phyloP scores from a whole-genome alignment of 1,140 invertebrate species.

The Eurosta solidaginis region DNA sequence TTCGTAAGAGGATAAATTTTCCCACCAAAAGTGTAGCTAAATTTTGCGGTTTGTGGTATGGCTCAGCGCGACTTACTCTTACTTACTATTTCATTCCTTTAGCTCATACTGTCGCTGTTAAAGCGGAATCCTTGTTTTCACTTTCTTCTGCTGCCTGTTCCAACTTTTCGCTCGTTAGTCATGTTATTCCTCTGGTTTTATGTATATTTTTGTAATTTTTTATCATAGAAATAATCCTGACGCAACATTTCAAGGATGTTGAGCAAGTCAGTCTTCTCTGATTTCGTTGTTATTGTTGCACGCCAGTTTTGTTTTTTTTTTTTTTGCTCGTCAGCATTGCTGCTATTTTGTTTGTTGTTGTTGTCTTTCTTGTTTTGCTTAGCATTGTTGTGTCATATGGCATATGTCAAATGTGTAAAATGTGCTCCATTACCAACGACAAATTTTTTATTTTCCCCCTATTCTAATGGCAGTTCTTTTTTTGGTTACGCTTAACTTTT shows the following conservation, averaged over 20 bases:
- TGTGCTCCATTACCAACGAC: not conserved
- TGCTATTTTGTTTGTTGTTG: not conserved
- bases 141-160: too few species aligned
- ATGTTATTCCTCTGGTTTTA: not conserved
- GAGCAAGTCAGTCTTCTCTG: constrained; percentile 1
- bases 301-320: not conserved
- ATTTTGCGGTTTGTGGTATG: too few species aligned
- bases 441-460: not conserved
- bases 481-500: not conserved
- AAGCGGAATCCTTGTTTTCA: not conserved
- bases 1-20: not conserved
- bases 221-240: not conserved
- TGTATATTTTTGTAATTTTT: not conserved
- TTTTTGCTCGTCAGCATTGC: not conserved
- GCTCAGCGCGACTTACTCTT: too few species aligned
- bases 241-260: constrained; percentile 18
- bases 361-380: not conserved
- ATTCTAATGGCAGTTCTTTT: not conserved
- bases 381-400: too few species aligned
- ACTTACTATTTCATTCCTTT: not conserved
- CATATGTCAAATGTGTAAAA: not conserved
- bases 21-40: not conserved
- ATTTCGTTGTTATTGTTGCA: not conserved
- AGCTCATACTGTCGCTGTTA: too few species aligned
- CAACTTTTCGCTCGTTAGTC: not conserved